Percentiles rank a stretch among this genome's conserved stretches.
Evolutionary conservation across 2,797 vertebrate species (phyloP).

Genomic region (Channa striata): DNA sequence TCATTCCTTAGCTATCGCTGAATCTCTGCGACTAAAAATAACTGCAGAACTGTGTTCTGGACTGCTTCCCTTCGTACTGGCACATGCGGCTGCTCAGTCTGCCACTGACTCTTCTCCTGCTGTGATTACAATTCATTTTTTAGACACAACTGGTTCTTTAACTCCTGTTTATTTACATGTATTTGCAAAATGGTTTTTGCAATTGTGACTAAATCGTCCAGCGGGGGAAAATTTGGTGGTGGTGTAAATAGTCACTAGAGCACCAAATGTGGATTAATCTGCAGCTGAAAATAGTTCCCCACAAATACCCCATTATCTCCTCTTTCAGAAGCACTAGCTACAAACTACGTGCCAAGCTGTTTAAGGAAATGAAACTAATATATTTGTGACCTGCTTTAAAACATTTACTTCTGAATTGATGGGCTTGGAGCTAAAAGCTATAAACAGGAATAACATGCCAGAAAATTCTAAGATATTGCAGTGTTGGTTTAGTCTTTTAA

Average conservation of each 20-base stretch:
- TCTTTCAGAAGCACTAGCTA: neutral
- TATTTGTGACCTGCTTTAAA: neutral
- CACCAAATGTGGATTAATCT: neutral
- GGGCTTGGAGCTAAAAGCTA: neutral
- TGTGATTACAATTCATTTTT: constrained; percentile 1
- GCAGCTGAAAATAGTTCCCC: neutral
- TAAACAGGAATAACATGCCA: neutral
- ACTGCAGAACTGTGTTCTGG: constrained; percentile 13
- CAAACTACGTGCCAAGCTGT: neutral
- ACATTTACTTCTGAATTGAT: neutral
- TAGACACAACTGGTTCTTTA: neutral
- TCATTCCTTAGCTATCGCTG: neutral
- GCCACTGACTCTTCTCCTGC: neutral
- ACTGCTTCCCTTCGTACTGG: neutral
- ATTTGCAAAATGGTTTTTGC: neutral
- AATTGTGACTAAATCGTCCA: neutral
- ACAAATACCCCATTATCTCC: neutral
- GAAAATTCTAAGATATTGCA: too few species aligned
- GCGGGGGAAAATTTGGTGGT: neutral
- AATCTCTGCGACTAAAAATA: constrained; percentile 31
- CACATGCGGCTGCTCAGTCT: neutral
- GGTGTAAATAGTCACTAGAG: neutral
- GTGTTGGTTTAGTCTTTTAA: neutral
- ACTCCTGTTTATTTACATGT: constrained; percentile 10
- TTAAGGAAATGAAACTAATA: neutral